These are phyloP conservation scores for Enoplosus armatus DNA, from an alignment of 2,797 vertebrate species.

Conservation along the genomic window DNA sequence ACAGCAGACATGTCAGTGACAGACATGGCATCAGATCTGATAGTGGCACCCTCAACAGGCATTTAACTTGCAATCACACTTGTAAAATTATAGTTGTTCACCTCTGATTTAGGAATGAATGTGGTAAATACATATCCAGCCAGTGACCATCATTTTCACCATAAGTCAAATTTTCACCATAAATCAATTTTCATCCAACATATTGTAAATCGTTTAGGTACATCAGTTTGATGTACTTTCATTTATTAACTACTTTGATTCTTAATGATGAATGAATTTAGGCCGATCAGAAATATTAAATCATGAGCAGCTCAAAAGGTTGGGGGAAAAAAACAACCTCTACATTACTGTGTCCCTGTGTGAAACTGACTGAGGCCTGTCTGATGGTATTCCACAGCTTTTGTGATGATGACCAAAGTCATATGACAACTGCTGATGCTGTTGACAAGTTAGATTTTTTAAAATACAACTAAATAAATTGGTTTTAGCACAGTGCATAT, in stretches of 20 bases:
- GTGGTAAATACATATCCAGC: not conserved
- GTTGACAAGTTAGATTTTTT: not conserved
- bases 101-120: not conserved
- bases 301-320: not conserved
- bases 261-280: not conserved
- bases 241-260: not conserved
- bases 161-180: not conserved
- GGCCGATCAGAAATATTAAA: not conserved
- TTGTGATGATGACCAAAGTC: not conserved
- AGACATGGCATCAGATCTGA: not conserved
- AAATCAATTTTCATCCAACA: not conserved
- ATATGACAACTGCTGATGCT: not conserved
- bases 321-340: not conserved
- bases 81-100: not conserved
- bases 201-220: not conserved
- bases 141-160: not conserved
- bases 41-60: not conserved
- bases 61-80: not conserved
- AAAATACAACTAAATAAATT: not conserved
- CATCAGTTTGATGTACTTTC: not conserved
- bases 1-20: slow-evolving; percentile 26
- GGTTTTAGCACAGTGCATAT: not conserved
- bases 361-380: not conserved
- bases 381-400: not conserved
- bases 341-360: not conserved